These are phyloP conservation scores for Chymomyza costata DNA, from an alignment of 1,140 invertebrate genomes.

Conservation along the genomic window DNA sequence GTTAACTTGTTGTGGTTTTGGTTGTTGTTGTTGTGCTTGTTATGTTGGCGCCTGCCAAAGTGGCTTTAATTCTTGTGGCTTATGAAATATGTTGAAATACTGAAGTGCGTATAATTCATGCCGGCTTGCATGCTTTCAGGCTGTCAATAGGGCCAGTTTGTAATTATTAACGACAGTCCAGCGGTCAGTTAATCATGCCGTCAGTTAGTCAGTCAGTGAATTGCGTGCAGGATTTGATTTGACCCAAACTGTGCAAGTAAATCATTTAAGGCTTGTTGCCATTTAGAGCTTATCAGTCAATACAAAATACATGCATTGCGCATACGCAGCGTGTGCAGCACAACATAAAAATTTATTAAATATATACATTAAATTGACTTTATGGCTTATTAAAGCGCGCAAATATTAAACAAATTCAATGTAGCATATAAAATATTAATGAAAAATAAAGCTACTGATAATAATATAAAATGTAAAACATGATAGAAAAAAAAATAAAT, in stretches of 20 bases:
- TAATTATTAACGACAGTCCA: slow-evolving; percentile 26
- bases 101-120: slow-evolving; percentile 70
- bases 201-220: slow-evolving; percentile 23
- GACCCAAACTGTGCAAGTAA: neutral
- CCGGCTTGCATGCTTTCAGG: slow-evolving; percentile 33
- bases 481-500: slow-evolving; percentile 7
- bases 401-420: slow-evolving; percentile 37
- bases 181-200: neutral
- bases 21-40: slow-evolving; percentile 8
- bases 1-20: neutral
- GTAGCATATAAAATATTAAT: no score
- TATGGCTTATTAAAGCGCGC: slow-evolving; percentile 52
- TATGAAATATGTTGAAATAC: slow-evolving; percentile 42
- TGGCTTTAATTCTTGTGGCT: slow-evolving; percentile 9
- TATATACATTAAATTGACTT: slow-evolving; percentile 44
- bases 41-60: slow-evolving; percentile 16
- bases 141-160: slow-evolving; percentile 25
- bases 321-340: slow-evolving; percentile 16
- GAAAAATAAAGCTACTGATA: slow-evolving; percentile 59
- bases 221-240: slow-evolving; percentile 7
- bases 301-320: slow-evolving; percentile 19
- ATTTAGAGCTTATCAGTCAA: slow-evolving; percentile 24
- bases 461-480: no score
- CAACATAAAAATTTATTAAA: slow-evolving; percentile 17
- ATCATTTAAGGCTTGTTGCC: neutral